Evolutionary conservation across 2,113 vertebrate species (phyloP), one percentile per base, ranked within the genome.

Genomic region (Percina caprodes): DNA sequence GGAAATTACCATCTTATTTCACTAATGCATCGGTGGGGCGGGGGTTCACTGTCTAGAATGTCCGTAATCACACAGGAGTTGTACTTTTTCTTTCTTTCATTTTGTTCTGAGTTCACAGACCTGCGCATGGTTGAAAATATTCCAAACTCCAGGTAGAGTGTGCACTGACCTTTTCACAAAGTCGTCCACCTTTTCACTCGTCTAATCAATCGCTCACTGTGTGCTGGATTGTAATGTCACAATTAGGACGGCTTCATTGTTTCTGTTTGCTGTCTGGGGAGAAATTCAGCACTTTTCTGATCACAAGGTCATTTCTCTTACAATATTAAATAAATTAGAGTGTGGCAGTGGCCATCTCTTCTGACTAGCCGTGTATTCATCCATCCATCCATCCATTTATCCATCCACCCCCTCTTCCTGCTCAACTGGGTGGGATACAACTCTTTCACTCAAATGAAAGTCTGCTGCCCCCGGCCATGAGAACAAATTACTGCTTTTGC

Each of bases 151-250:
- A 95, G 94, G 94, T 95, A 87, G 83, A 92, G 91, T 93, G 92
- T 91, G 90, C 89, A 68, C 24, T 95, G 95, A 96, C 95, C 94
- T 96, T 95, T 95, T 95, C 92, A 92, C 92, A 94, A 93, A 95
- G 94, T 95, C 93, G 85, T 88, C 94, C 93, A 94, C 93, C 92
- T 94, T 94, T 92, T 88, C 80, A 80, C 91, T 90, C 88, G 45
- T 94, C 90, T 89, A 95, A 96, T 96, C 94, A 95, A 93, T 94
- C 80, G 85, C 86, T 87, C 77, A 60, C 92, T 89, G 92, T 93
- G 91, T 59, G 76, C 77, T 39, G 80, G 83, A 91, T 92, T 91
- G 90, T 93, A 95, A 94, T 93, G 92, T 92, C 90, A 93, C 94
- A 94, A 95, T 94, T 95, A 94, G 88, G 88, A 91, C 74, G 81